phyloP scores from a whole-genome alignment of 2,888 invertebrate genomes.

The Carcina quercana region DNA sequence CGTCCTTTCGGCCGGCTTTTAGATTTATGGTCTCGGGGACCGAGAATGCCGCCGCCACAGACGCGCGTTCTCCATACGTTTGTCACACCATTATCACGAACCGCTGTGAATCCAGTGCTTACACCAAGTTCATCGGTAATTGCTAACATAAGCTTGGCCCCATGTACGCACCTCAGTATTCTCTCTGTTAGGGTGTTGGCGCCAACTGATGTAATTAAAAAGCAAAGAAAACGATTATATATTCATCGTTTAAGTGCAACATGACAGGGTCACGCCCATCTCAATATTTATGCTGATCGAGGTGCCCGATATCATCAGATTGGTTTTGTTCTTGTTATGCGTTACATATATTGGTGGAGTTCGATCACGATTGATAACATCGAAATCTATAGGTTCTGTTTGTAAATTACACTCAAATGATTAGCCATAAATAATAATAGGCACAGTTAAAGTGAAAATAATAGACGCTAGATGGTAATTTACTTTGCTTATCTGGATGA shows the following conservation, averaged over 20 bases:
- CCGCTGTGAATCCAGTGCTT: constrained; percentile 24
- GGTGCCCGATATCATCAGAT: constrained; percentile 31
- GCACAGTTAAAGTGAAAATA: too few species aligned
- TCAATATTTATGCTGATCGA: constrained; percentile 60
- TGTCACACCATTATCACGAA: constrained; percentile 60
- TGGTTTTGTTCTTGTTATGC: constrained; percentile 26
- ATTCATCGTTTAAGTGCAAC: constrained; percentile 47
- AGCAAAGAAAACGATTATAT: constrained; percentile 28
- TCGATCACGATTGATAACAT: constrained; percentile 30
- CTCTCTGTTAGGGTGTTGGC: constrained; percentile 15
- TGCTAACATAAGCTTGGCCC: constrained; percentile 33
- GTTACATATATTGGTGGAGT: constrained; percentile 17
- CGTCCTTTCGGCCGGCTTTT: constrained; percentile 52
- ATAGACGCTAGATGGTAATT: too few species aligned
- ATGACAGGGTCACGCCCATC: constrained; percentile 50
- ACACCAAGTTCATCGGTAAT: constrained; percentile 34
- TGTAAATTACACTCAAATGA: constrained; percentile 12
- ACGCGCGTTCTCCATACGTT: constrained; percentile 48
- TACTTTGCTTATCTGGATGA: too few species aligned
- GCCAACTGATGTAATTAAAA: constrained; percentile 26
- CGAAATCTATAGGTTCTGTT: constrained; percentile 18
- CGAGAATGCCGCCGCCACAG: constrained; percentile 44
- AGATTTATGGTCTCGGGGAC: constrained; percentile 52
- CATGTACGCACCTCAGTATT: constrained; percentile 17
- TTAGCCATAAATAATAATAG: constrained; percentile 1